Evolutionary conservation across 2,888 invertebrate genomes (phyloP), one percentile per base, ranked within the genome.

Genomic region (Notodonta dromedarius): DNA sequence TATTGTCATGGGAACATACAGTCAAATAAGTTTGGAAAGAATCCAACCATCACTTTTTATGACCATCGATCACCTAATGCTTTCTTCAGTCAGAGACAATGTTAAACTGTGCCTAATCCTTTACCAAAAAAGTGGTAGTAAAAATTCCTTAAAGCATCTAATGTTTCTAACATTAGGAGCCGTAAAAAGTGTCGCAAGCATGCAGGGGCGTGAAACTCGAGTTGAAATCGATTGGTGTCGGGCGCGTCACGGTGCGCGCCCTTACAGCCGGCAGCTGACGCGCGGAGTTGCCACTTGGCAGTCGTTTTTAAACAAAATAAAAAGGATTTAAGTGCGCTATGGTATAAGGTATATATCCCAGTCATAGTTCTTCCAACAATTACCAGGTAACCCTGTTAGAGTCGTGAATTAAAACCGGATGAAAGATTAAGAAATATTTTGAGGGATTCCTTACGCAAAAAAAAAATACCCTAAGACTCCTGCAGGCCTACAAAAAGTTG

Each of bases 221-320:
- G 67, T 66, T 35, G 67, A 77, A 91, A 93, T 91, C 87, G 85
- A 91, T 92, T 89, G 75, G 87, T 71, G 82, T 67, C 83, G 89
- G 86, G 75, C 82, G 77, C 83, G 82, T 83, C 84, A 86, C 84
- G 86, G 79, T 79, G 57, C 46, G 69, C 66, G 74, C 71, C 66
- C 77, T 71, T 69, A 62, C 66, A 54, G 65, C 55, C 56, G 56
- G 35, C 62, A 64, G 58, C 60, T 60, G 44, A 66, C 24, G 24
- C 1, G 24, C 32, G 12, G 24, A 4, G 52, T 52, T 52, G 32
- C 32, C 52, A 52, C 8, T 16, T 14, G 16, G 8, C 50, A 50
- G 8, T 50, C 3, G 46, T 5, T 46, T 46, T 46, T n/a, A 46
- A 4, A 50, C 9, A 50, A 50, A 11, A 8, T 16, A 3, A n/a